Evolutionary conservation across 2,797 vertebrate genomes (phyloP).

Genomic region (Amblyraja radiata): DNA sequence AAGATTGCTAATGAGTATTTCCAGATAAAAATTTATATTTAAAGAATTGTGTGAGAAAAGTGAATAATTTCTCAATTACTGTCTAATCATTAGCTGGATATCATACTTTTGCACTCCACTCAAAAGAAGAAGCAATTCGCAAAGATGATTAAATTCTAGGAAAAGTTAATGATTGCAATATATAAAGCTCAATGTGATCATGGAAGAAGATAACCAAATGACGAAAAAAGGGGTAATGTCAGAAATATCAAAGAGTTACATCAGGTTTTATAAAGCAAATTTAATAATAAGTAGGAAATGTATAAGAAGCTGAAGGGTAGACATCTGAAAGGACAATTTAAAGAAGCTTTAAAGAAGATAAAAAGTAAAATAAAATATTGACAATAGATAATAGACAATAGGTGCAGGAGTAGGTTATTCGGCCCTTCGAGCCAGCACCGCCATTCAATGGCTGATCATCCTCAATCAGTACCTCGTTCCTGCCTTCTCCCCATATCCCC

Average conservation of each 20-base stretch:
- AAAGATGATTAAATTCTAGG: neutral
- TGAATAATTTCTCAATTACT: slow-evolving; percentile 13
- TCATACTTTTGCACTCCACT: neutral
- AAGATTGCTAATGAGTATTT: neutral
- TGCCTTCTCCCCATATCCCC: too few relatives aligned
- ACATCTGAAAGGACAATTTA: too few relatives aligned
- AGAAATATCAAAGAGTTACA: neutral
- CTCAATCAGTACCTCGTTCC: too few relatives aligned
- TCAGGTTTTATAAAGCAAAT: neutral
- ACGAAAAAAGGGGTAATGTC: neutral
- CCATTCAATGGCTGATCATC: too few relatives aligned
- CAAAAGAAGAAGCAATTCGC: neutral
- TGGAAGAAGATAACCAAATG: neutral
- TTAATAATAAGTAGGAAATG: neutral
- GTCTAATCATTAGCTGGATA: neutral
- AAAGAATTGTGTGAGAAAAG: neutral
- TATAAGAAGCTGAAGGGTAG: neutral
- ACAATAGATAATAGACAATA: too few relatives aligned
- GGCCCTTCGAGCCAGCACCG: too few relatives aligned
- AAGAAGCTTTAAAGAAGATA: neutral
- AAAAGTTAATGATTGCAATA: neutral
- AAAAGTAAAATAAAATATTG: neutral
- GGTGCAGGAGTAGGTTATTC: too few relatives aligned
- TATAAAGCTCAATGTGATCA: neutral
- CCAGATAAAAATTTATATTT: slow-evolving; percentile 1